Base-by-base conservation (phyloP, 1,140 invertebrate species). In the Platyscapa corneri region DNA sequence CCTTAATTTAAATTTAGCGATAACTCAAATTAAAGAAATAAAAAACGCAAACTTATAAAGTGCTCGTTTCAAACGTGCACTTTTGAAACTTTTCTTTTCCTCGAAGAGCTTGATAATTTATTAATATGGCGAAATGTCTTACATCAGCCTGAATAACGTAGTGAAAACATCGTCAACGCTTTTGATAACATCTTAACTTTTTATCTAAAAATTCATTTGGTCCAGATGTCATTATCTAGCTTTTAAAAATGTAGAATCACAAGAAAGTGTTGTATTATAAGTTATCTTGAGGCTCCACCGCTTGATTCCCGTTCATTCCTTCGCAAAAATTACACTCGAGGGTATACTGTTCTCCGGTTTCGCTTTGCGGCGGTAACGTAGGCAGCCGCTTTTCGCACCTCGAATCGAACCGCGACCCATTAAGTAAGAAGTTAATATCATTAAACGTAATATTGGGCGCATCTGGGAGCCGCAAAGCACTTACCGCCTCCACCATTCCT, bases 351-450 rank as follows among this genome's bases (percentile, higher is more conserved):
- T 89, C 90, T 86, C 82, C 60, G 77, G 81, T 89, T 87, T 88
- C 87, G 79, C 77, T 72, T 75, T 81, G 49, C 67, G 74, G 82
- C 34, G 49, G 86, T 78, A 78, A 72, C 86, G 81, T 75, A 60
- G 75, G 65, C 56, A 72, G 82, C 64, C 81, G 74, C 87, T 89
- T 88, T 92, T 92, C 90, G 90, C 92, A 90, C 92, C 92, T 93
- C 89, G 91, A 93, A 93, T 93, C 92, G 92, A 93, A 93, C 92
- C 92, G 90, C 91, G 93, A 91, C 91, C 92, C 93, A 93, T 93
- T 93, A 93, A 93, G 92, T 93, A 91, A 92, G 92, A 93, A 93
- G 92, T 93, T 93, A 93, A 93, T 93, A 93, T 93, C 93, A 93
- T 93, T 93, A 93, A 93, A 93, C 91, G 93, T 93, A 93, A 93